Evolutionary conservation across 2,113 vertebrate genomes (phyloP), one percentile per base, ranked within the genome.

Genomic region (Megalops atlanticus): DNA sequence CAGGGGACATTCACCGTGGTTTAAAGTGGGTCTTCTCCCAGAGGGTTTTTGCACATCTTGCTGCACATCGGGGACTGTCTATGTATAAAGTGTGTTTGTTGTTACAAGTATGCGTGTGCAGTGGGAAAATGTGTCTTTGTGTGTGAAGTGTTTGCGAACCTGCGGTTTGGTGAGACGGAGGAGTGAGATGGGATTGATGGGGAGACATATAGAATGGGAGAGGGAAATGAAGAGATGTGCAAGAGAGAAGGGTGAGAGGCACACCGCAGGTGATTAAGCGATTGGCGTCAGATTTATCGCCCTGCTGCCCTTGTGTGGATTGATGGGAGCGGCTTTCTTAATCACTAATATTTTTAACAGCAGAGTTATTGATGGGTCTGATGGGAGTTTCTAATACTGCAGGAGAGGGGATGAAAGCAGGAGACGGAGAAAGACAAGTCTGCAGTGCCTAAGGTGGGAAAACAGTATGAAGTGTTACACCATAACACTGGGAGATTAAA

Each of bases 331-430:
- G 18, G 83, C 82, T 72, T 35, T 74, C 33, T 80, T 86, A 80
- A 88, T 83, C 84, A 41, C 74, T 82, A 84, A 83, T 88, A 86
- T 86, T 84, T 84, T 86, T 68, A 80, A 77, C 35, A 47, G 0
- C 43, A 72, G 71, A 74, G 16, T 82, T 80, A 85, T 54, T 24
- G 71, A 80, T 84, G n/a, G 24, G 35, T 38, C 75, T 64, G 82
- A 72, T 81, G 81, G 58, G 52, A 76, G 75, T 69, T 73, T 74
- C 78, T 74, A 81, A 45, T 81, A 33, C 76, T 76, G 40, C 69
- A 82, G 74, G 38, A 41, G 38, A 54, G 41, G 64, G 52, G 21
- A 68, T 70, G 71, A 33, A 36, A 33, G 36, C 21, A 47, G 18
- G 76, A 45, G 39, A 75, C 64, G 69, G 16, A 38, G 73, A 80